These are phyloP conservation scores for Benthosema pterotum DNA, from an alignment of 2,797 vertebrate species.

Conservation along the genomic window DNA sequence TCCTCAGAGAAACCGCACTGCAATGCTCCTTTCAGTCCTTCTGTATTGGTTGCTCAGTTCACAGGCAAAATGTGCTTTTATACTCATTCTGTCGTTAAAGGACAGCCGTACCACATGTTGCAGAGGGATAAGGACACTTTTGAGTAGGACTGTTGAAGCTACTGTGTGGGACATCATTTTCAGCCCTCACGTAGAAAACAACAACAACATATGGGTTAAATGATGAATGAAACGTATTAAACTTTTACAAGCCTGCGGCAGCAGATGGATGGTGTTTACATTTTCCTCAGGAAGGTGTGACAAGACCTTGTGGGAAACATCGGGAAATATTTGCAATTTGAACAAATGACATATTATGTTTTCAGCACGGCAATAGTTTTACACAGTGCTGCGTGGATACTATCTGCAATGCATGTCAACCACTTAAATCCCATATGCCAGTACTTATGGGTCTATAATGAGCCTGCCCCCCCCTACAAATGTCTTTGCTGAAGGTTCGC, in stretches of 20 bases:
- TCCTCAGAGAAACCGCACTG: slow-evolving; percentile 49
- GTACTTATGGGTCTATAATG: too few relatives aligned
- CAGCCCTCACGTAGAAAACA: slow-evolving; percentile 4
- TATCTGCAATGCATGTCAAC: slow-evolving; percentile 27
- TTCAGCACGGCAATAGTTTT: background rate
- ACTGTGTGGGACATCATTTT: slow-evolving; percentile 14
- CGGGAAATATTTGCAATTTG: slow-evolving; percentile 41
- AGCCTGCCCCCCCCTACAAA: too few relatives aligned
- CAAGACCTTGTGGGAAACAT: slow-evolving; percentile 42
- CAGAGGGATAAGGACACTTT: slow-evolving; percentile 41
- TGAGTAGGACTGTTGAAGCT: slow-evolving; percentile 2
- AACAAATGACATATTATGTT: slow-evolving; percentile 16
- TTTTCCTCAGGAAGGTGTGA: slow-evolving; percentile 31
- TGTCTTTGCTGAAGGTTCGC: too few relatives aligned
- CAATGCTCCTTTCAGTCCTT: slow-evolving; percentile 44
- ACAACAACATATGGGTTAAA: slow-evolving; percentile 19
- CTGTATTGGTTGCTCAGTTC: slow-evolving; percentile 52
- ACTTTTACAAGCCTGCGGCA: slow-evolving; percentile 1
- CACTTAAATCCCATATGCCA: too few relatives aligned
- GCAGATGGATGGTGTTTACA: slow-evolving; percentile 13
- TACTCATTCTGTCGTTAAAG: slow-evolving; percentile 65
- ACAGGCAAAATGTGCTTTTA: slow-evolving; percentile 49
- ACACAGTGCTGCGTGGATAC: slow-evolving; percentile 8
- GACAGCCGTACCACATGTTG: slow-evolving; percentile 49
- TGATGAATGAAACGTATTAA: slow-evolving; percentile 35